Percentiles rank a stretch among this genome's conserved stretches.
Conservation (phyloP, 2,797 vertebrate genomes). For the Uromys caudimaculatus region DNA sequence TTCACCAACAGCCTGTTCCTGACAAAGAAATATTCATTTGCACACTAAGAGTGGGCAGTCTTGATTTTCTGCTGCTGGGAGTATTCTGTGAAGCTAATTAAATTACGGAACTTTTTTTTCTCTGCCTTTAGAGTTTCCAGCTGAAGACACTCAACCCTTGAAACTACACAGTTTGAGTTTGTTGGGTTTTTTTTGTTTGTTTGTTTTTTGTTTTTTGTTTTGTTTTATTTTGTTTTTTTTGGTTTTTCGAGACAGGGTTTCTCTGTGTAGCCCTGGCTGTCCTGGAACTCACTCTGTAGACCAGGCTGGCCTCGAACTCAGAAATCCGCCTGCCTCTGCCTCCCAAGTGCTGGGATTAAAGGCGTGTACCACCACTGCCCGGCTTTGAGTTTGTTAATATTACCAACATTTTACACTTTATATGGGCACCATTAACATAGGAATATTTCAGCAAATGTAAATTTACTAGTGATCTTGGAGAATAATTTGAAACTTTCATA, state of each 20-base stretch:
- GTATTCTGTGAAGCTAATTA: neutral
- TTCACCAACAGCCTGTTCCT: neutral
- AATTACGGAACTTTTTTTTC: neutral
- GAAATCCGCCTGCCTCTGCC: no score
- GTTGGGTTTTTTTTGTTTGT: no score
- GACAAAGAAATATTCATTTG: neutral
- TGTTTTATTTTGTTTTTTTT: no score
- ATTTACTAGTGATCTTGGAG: neutral
- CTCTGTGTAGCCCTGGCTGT: no score
- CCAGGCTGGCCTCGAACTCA: no score
- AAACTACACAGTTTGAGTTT: neutral
- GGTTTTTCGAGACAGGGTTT: no score
- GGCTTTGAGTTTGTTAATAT: neutral
- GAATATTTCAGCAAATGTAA: slow-evolving; percentile 47
- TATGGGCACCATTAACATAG: neutral
- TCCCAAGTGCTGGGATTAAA: no score
- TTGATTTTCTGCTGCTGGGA: neutral
- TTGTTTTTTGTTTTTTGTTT: no score
- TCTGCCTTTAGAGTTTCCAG: neutral
- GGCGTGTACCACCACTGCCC: no score
- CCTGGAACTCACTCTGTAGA: no score
- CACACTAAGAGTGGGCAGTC: neutral
- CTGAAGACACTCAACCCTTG: neutral
- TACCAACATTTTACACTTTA: neutral
- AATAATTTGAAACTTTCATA: neutral